phyloP scores from a whole-genome alignment of 2,113 vertebrate species.

The Excalfactoria chinensis region DNA sequence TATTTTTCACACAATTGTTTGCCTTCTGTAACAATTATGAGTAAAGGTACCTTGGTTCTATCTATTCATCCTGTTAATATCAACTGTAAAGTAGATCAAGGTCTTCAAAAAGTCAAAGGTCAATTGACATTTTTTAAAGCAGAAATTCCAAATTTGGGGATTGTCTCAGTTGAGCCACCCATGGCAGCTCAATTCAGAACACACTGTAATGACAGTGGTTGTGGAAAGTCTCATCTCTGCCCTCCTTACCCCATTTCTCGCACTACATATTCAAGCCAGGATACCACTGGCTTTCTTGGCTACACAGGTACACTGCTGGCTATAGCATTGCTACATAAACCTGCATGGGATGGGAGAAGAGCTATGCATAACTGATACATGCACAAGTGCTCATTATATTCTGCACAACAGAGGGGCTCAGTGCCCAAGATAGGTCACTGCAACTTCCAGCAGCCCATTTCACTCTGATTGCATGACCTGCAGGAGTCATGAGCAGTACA shows the following conservation, averaged over 20 bases:
- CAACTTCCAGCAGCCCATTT: neutral
- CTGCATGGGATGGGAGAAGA: neutral
- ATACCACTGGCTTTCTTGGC: no score
- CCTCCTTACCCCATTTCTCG: neutral
- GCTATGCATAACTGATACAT: neutral
- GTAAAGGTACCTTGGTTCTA: neutral
- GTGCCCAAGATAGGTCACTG: neutral
- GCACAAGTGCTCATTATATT: neutral
- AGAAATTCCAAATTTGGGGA: neutral
- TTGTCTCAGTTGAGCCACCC: neutral
- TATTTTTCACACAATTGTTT: neutral
- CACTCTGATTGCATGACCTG: neutral
- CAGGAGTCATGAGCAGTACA: neutral
- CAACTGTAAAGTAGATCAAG: neutral
- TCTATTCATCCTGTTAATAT: neutral
- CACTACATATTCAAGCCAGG: no score
- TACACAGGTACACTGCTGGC: no score
- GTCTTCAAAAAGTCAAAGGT: slow-evolving; percentile 16
- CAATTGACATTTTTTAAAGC: neutral
- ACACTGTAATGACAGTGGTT: neutral
- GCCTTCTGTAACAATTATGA: neutral
- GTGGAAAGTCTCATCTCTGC: neutral
- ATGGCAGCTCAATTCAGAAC: neutral
- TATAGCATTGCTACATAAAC: no score
- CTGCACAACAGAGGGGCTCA: neutral